Evolutionary conservation across 2,797 vertebrate species (phyloP).

Genomic region (Sebastiscus albofasciatus): DNA sequence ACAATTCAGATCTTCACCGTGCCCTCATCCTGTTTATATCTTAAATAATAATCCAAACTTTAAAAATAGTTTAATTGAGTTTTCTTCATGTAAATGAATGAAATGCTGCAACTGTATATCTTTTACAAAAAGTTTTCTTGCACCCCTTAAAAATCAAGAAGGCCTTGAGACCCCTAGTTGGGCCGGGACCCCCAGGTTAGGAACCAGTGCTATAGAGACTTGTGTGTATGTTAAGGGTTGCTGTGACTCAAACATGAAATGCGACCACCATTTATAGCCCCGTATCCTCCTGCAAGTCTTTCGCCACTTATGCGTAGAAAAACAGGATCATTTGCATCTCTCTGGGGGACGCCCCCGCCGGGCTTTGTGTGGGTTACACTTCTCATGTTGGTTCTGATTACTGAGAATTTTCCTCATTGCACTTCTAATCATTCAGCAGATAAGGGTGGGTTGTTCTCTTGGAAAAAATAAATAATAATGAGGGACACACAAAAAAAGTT

Average conservation of each 20-base stretch:
- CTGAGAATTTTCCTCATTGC: constrained; percentile 55
- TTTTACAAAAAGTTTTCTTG: too few species aligned
- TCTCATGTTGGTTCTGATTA: constrained; percentile 35
- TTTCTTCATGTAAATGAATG: not conserved
- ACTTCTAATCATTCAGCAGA: constrained; percentile 75
- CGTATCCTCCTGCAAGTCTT: constrained; percentile 34
- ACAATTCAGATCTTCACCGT: not conserved
- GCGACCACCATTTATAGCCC: constrained; percentile 19
- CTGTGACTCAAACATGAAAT: constrained; percentile 21
- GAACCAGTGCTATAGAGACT: not conserved
- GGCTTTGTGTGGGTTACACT: constrained; percentile 66
- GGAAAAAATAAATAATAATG: constrained; percentile 52
- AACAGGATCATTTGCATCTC: constrained; percentile 66
- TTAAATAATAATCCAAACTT: not conserved
- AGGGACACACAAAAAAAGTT: constrained; percentile 55
- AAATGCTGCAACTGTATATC: too few species aligned
- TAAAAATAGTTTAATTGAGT: not conserved
- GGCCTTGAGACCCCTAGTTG: not conserved
- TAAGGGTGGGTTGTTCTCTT: constrained; percentile 55
- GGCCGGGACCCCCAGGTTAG: not conserved
- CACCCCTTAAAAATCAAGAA: too few species aligned
- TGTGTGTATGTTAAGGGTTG: not conserved
- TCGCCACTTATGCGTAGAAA: constrained; percentile 35
- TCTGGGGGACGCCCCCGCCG: constrained; percentile 55
- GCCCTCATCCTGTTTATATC: not conserved